Evolutionary conservation across 1,140 invertebrate genomes (phyloP).

Genomic region (Lordiphosa collinella): DNA sequence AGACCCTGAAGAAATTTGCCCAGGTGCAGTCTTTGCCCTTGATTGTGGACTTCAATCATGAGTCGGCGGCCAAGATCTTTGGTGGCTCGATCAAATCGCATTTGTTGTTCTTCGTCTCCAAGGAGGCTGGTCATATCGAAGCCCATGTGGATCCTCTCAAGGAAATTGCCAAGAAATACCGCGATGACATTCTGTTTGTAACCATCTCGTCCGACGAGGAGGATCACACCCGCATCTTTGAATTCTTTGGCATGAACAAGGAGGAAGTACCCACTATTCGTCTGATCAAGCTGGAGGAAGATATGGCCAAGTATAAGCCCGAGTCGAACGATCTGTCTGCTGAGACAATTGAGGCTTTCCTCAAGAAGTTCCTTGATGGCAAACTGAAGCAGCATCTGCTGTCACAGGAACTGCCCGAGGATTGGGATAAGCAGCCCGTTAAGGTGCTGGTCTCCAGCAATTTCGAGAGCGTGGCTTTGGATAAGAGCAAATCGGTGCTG

Average conservation of each 20-base stretch:
- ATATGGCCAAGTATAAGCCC: constrained; percentile 99
- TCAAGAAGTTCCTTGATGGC: constrained; percentile 92
- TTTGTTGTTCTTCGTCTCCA: constrained; percentile 95
- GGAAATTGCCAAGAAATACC: constrained; percentile 92
- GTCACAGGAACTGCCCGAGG: constrained; percentile 95
- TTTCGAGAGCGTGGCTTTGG: constrained; percentile 95
- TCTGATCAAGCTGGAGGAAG: constrained; percentile 96
- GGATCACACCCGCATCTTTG: constrained; percentile 97
- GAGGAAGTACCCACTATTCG: constrained; percentile 95
- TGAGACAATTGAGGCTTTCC: constrained; percentile 91
- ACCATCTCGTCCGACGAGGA: constrained; percentile 96
- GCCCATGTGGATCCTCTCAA: constrained; percentile 88
- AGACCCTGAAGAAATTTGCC: constrained; percentile 91
- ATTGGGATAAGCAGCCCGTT: constrained; percentile 98
- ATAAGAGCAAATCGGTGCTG: constrained; percentile 94
- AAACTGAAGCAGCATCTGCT: constrained; percentile 97
- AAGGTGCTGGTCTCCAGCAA: constrained; percentile 97
- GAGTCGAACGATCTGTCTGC: constrained; percentile 87
- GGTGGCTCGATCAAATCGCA: constrained; percentile 98
- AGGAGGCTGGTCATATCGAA: constrained; percentile 91
- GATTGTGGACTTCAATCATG: constrained; percentile 98
- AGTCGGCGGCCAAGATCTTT: constrained; percentile 98
- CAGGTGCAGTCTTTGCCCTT: constrained; percentile 92
- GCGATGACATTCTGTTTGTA: constrained; percentile 96
- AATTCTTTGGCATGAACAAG: constrained; percentile 99